A percentile compares a stretch with the other conserved stretches of the same genome.
phyloP scores from a whole-genome alignment of 2,888 invertebrate species.

The Mystacides longicornis region DNA sequence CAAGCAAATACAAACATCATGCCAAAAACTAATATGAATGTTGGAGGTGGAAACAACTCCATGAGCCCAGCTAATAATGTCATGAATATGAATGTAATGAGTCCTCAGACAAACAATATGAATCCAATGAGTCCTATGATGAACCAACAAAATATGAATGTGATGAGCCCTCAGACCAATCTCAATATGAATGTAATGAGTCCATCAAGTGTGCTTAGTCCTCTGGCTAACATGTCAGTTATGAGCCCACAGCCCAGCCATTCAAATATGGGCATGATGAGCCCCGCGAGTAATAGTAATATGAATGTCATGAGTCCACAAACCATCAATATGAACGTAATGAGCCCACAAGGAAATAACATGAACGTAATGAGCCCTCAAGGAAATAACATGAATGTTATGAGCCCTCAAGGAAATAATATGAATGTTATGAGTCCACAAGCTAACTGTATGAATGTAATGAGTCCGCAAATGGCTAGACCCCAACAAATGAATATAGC shows the following conservation, averaged over 20 bases:
- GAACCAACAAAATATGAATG: constrained; percentile 26
- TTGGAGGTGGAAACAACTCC: constrained; percentile 43
- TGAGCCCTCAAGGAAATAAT: constrained; percentile 37
- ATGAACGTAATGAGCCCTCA: constrained; percentile 27
- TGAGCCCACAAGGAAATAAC: constrained; percentile 31
- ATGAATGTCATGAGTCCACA: constrained; percentile 27
- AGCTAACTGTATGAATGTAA: constrained; percentile 30
- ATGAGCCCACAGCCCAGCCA: constrained; percentile 45
- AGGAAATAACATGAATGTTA: constrained; percentile 42
- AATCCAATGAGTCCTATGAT: constrained; percentile 34
- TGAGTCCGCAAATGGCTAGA: constrained; percentile 44
- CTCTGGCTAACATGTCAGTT: constrained; percentile 43
- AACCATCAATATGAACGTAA: constrained; percentile 31
- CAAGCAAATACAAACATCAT: neutral
- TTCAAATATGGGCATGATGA: constrained; percentile 32
- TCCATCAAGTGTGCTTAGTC: constrained; percentile 43
- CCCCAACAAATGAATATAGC: constrained; percentile 28
- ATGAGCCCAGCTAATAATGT: constrained; percentile 40
- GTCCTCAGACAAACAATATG: constrained; percentile 27
- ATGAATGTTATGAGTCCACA: constrained; percentile 25
- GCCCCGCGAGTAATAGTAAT: constrained; percentile 16
- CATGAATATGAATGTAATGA: constrained; percentile 29
- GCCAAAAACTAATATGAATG: constrained; percentile 27
- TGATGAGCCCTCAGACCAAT: constrained; percentile 39
- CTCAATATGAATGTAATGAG: constrained; percentile 32